Evolutionary conservation across 2,113 vertebrate genomes (phyloP).

Genomic region (Microtus richardsoni): DNA sequence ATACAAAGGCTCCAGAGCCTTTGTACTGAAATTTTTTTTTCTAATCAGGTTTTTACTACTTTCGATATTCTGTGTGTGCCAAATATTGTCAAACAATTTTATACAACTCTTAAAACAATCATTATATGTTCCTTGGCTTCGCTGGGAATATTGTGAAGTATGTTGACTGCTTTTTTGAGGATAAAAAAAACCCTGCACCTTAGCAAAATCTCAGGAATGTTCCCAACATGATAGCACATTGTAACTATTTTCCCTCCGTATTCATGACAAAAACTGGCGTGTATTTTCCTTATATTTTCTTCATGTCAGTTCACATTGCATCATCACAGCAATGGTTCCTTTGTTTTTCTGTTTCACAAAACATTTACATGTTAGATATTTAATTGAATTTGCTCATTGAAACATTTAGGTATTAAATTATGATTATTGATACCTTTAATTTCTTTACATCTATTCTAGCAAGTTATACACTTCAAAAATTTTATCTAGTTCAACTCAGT

Average conservation of each 20-base stretch:
- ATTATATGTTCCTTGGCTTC: not conserved
- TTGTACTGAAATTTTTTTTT: not conserved
- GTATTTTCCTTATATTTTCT: not conserved
- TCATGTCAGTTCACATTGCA: not conserved
- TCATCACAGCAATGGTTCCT: not conserved
- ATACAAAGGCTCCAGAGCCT: not conserved
- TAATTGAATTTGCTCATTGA: constrained; percentile 11
- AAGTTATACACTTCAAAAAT: not conserved
- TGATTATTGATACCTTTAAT: not conserved
- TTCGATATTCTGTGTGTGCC: not conserved
- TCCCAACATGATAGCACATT: not conserved
- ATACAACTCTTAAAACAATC: not conserved
- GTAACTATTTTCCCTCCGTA: not conserved
- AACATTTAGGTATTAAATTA: not conserved
- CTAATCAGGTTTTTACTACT: not conserved
- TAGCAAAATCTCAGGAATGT: not conserved
- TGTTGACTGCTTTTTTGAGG: not conserved
- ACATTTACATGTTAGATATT: not conserved
- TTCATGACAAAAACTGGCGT: not conserved
- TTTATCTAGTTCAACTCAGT: not conserved
- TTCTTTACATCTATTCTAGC: not conserved
- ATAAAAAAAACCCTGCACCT: not conserved
- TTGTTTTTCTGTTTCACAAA: constrained; percentile 9
- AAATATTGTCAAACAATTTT: not conserved
- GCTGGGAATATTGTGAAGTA: not conserved